Evolutionary conservation across 1,140 invertebrate species (phyloP).

Genomic region (Leptestheria dahalacensis): DNA sequence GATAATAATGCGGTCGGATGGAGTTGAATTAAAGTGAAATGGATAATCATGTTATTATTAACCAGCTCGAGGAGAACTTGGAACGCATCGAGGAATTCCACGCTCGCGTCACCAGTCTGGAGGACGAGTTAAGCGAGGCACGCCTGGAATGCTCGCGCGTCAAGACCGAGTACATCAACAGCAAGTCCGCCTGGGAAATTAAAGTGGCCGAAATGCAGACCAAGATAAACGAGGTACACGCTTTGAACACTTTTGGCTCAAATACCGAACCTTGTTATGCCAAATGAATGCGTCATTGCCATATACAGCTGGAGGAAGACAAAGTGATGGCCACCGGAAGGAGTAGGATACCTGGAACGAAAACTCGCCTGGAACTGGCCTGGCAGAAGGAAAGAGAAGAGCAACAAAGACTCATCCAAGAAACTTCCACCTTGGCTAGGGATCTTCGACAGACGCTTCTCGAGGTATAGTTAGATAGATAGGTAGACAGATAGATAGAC

Average conservation of each 20-base stretch:
- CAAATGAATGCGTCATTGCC: conserved; percentile 10
- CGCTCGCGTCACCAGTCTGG: conserved; percentile 56
- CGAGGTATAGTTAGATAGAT: no score
- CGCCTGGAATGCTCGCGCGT: conserved; percentile 64
- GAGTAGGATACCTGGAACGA: conserved; percentile 56
- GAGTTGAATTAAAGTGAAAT: no score
- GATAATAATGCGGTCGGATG: no score
- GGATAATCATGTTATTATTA: background rate
- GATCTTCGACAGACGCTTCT: conserved; percentile 74
- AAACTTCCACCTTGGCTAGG: conserved; percentile 76
- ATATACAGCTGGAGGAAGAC: conserved; percentile 60
- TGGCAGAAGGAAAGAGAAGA: conserved; percentile 93
- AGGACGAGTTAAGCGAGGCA: conserved; percentile 74
- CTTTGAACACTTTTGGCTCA: no score
- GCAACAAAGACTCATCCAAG: conserved; percentile 71
- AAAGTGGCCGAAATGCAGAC: conserved; percentile 79
- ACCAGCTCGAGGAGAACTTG: conserved; percentile 16
- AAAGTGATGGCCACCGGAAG: conserved; percentile 47
- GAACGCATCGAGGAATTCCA: conserved; percentile 16
- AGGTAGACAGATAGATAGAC: no score
- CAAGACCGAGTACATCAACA: conserved; percentile 76
- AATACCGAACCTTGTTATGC: no score
- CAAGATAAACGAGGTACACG: conserved; percentile 68
- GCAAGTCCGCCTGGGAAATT: conserved; percentile 72
- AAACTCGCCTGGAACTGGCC: conserved; percentile 76